Base-by-base conservation (phyloP, 2,797 vertebrate species). In the Karalla daura region DNA sequence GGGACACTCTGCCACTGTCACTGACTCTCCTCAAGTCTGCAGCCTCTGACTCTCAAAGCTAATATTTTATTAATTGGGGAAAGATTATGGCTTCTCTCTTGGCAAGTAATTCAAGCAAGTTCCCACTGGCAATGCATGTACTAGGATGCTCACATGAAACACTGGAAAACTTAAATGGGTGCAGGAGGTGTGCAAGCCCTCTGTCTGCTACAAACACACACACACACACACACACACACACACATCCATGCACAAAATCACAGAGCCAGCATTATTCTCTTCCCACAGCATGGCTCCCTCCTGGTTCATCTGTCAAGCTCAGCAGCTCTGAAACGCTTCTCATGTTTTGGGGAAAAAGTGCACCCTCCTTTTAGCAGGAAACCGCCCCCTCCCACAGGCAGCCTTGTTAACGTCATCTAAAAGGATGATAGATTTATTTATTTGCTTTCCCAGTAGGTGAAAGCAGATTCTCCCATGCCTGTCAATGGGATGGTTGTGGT, bases 261-360 rank as follows among this genome's bases (percentile, higher is more conserved):
- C 30, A 41, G 39, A 50, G 63, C 60, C 24, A 17, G 75, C 75
- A 72, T 67, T 67, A 78, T 68, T 78, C 70, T 43, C 41, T 54
- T 59, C 52, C 25, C 79, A 60, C 71, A 71, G 70, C 67, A 47
- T 33, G 65, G 28, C 41, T 69, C 32, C 65, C 63, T 74, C 45
- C 51, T 18, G 70, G 53, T 76, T 66, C 60, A 30, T 76, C 67
- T 72, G 80, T 85, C 54, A 76, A 66, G 72, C 82, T 75, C 68
- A 52, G 65, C 66, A 61, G 56, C 60, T 63, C 67, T 53, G 67
- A 86, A 83, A 81, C n/a, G 25, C 76, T 66, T 78, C 74, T 77
- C 50, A 35, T 84, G 63, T 82, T 83, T 70, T 75, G 51, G 11
- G 18, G 21, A 55, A 49, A 56, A 54, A 54, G 50, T 23, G 2